These are phyloP conservation scores for Urocyon cinereoargenteus DNA, from an alignment of 2,797 vertebrate species.

Conservation along the genomic window DNA sequence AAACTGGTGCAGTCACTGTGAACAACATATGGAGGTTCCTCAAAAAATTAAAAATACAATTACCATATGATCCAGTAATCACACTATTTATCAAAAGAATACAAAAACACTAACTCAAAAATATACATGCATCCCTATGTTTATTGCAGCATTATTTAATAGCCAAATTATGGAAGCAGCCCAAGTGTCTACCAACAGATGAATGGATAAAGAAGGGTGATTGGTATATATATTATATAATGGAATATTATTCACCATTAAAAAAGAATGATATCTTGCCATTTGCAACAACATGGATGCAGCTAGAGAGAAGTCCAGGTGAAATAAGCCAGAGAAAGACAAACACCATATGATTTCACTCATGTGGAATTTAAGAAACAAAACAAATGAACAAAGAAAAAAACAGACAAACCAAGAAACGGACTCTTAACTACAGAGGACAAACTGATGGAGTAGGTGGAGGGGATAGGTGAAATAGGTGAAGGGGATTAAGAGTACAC, in stretches of 20 bases:
- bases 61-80: neutral
- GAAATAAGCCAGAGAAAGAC: neutral
- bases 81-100: neutral
- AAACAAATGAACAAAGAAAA: neutral
- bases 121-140: neutral
- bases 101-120: neutral
- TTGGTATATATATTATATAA: neutral
- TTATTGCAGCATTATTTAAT: neutral
- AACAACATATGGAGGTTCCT: neutral
- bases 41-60: neutral
- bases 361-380: neutral
- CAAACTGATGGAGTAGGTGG: neutral
- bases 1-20: neutral
- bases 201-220: neutral
- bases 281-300: neutral
- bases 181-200: neutral
- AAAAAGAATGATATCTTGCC: neutral
- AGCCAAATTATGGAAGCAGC: neutral
- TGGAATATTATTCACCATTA: neutral
- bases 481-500: neutral
- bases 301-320: neutral
- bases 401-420: neutral
- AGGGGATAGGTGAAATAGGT: too few relatives aligned
- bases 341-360: neutral
- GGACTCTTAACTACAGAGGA: neutral